Percentiles rank a stretch among this genome's conserved stretches.
These are phyloP conservation scores for Pectinophora gossypiella DNA, from an alignment of 1,140 invertebrate species.

Conservation along the genomic window DNA sequence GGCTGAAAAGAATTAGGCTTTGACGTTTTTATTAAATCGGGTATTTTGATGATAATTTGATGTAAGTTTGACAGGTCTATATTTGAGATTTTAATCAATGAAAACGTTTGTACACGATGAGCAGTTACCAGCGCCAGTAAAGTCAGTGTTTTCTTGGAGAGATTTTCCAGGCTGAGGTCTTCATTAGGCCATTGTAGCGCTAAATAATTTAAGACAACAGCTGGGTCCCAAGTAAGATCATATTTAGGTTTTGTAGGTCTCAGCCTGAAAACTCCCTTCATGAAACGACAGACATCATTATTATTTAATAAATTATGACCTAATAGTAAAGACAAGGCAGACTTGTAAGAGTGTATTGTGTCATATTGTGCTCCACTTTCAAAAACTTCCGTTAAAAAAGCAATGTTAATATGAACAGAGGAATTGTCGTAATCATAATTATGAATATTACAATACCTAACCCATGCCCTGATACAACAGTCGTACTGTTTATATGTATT, in stretches of 20 bases:
- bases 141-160: slow-evolving; percentile 3
- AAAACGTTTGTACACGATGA: slow-evolving; percentile 2
- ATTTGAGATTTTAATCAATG: slow-evolving; percentile 1
- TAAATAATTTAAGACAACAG: slow-evolving; percentile 1
- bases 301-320: no score
- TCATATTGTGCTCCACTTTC: no score
- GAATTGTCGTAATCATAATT: no score
- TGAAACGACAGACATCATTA: no score
- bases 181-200: background rate
- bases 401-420: no score
- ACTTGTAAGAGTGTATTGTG: no score
- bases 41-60: background rate
- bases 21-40: background rate
- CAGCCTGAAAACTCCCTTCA: no score
- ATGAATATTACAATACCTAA: no score
- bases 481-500: no score
- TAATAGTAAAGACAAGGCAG: no score
- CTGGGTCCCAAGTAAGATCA: slow-evolving; percentile 5
- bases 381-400: no score
- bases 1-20: background rate
- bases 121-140: slow-evolving; percentile 4
- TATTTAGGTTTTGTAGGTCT: slow-evolving; percentile 4
- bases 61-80: background rate
- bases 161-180: background rate
- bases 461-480: no score